A percentile compares a stretch with the other conserved stretches of the same genome.
Evolutionary conservation across 2,888 invertebrate genomes (phyloP).

Genomic region (Punctoribates punctum): DNA sequence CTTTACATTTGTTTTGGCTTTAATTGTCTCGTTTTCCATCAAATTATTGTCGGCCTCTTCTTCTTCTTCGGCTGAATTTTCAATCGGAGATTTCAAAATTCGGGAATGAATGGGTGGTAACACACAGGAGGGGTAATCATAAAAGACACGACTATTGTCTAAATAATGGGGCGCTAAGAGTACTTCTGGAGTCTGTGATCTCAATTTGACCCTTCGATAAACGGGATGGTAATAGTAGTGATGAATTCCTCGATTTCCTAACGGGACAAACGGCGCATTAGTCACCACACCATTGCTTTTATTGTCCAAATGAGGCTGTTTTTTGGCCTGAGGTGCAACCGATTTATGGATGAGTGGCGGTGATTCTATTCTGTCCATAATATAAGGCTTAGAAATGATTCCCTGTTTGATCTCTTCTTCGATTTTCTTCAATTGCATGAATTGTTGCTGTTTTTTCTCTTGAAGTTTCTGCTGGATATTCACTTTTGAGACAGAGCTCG

Average conservation of each 20-base stretch:
- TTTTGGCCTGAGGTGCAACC: constrained; percentile 65
- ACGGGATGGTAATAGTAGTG: constrained; percentile 44
- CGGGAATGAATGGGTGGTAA: constrained; percentile 44
- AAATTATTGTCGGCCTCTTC: constrained; percentile 22
- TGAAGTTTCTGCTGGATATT: constrained; percentile 81
- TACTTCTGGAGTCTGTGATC: constrained; percentile 72
- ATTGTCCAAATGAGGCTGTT: constrained; percentile 58
- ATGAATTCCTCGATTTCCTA: constrained; percentile 44
- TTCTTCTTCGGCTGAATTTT: constrained; percentile 45
- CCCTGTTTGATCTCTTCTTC: constrained; percentile 84
- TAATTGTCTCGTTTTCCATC: constrained; percentile 38
- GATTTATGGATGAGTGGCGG: constrained; percentile 60
- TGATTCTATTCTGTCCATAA: constrained; percentile 51
- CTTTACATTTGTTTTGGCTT: constrained; percentile 18
- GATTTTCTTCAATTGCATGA: constrained; percentile 73
- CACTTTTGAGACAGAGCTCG: constrained; percentile 64
- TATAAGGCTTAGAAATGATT: constrained; percentile 58
- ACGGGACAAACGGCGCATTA: constrained; percentile 40
- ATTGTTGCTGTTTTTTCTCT: constrained; percentile 80
- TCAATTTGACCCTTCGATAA: constrained; percentile 51
- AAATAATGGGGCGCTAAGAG: constrained; percentile 71
- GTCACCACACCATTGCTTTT: constrained; percentile 2
- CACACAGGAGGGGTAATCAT: constrained; percentile 52
- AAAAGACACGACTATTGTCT: constrained; percentile 59
- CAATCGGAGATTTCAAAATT: constrained; percentile 11